Conservation (phyloP, 1,140 invertebrate species). For the Drosophila paulistorum region DNA sequence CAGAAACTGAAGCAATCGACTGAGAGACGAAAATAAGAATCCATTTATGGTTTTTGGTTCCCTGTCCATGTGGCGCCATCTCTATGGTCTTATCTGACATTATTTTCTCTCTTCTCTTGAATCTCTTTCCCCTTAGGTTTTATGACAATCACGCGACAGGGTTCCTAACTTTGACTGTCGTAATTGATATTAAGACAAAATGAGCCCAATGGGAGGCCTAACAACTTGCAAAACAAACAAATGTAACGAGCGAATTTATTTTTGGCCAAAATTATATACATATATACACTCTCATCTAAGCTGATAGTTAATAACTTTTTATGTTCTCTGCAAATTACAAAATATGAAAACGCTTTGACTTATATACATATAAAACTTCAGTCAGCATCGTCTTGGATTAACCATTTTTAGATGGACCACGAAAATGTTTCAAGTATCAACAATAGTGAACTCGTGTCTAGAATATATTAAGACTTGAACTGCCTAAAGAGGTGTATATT, state of each 20-base stretch:
- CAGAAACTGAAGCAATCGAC: background rate
- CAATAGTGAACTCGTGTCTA: too few species aligned
- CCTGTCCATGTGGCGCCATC: slow-evolving; percentile 12
- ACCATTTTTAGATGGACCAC: too few species aligned
- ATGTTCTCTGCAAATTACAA: slow-evolving; percentile 48
- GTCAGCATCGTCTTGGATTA: too few species aligned
- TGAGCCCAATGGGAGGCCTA: slow-evolving; percentile 57
- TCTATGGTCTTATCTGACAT: slow-evolving; percentile 16
- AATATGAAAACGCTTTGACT: slow-evolving; percentile 24
- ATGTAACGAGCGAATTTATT: slow-evolving; percentile 53
- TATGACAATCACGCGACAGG: slow-evolving; percentile 54
- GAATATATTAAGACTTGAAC: too few species aligned
- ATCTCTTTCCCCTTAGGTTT: slow-evolving; percentile 27
- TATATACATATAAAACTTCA: too few species aligned
- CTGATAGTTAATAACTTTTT: slow-evolving; percentile 59
- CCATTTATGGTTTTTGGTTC: slow-evolving; percentile 31
- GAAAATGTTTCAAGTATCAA: too few species aligned
- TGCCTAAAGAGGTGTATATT: too few species aligned
- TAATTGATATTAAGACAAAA: slow-evolving; percentile 73
- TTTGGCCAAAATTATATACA: slow-evolving; percentile 47
- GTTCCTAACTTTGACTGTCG: slow-evolving; percentile 36
- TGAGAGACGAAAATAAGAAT: slow-evolving; percentile 1
- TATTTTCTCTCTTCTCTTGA: background rate
- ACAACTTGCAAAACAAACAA: slow-evolving; percentile 44
- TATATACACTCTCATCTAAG: slow-evolving; percentile 26